phyloP scores from a whole-genome alignment of 1,140 invertebrate genomes.

The Dufourea novaeangliae region DNA sequence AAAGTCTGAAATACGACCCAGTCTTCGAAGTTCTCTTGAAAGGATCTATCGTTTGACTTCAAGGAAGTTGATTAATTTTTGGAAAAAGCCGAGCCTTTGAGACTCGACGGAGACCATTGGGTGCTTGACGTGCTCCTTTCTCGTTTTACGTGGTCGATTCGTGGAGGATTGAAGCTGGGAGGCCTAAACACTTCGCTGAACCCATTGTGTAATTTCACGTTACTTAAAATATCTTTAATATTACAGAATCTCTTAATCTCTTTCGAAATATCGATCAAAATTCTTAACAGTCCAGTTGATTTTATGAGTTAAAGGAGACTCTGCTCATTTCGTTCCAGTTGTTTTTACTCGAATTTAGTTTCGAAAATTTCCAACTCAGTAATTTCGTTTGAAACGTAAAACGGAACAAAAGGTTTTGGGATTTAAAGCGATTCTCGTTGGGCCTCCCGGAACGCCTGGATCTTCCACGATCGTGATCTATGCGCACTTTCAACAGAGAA shows the following conservation, averaged over 20 bases:
- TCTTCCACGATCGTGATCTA: constrained; percentile 55
- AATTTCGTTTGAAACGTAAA: no score
- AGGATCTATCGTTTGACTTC: background rate
- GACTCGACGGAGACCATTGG: constrained; percentile 30
- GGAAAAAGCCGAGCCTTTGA: background rate
- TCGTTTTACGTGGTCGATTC: constrained; percentile 47
- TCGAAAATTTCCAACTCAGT: background rate
- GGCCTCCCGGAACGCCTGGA: background rate
- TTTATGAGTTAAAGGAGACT: no score
- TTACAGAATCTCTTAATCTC: no score
- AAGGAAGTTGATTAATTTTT: background rate
- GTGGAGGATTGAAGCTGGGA: constrained; percentile 41
- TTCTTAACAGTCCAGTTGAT: no score
- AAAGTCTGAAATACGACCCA: no score
- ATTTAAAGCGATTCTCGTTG: background rate
- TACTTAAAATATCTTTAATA: no score
- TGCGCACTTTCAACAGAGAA: constrained; percentile 74
- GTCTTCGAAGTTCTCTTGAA: no score
- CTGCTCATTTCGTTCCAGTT: no score
- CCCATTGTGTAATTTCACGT: background rate
- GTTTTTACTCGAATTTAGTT: no score
- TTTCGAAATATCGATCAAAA: no score
- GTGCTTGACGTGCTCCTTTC: constrained; percentile 53
- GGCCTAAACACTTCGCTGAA: background rate
- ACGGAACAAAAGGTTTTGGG: no score